Evolutionary conservation across 2,113 vertebrate species (phyloP), one percentile per base, ranked within the genome.

Genomic region (Aphelocoma coerulescens): DNA sequence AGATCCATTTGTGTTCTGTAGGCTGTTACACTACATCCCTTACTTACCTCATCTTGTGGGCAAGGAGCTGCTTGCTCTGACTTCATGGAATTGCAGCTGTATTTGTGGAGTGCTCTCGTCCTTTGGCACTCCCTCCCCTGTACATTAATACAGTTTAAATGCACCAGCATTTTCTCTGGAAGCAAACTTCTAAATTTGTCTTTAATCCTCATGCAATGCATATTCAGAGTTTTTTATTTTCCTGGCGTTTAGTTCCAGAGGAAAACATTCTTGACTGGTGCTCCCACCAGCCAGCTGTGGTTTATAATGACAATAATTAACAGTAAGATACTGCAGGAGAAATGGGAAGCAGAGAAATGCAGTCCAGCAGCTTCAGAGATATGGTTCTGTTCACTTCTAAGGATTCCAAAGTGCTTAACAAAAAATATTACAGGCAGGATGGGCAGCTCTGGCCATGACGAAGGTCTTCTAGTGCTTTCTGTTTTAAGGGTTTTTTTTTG

Each of bases 81-180:
- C 82, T 96, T 97, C 91, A 97, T 96, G 97, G 96, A 97, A 97
- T 28, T 95, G 94, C 96, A 97, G 97, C 97, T 98, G 97, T 97
- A 97, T 98, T 97, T 98, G 97, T 96, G 93, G 96, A 98, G 96
- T 94, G 96, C 90, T 97, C 91, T 96, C 0, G 89, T 94, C 88
- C 89, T 96, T 82, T 97, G 96, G 95, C 96, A 97, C 93, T 98
- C 93, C 87, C 51, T 96, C 73, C 49, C 4, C 93, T 96, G 75
- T 85, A 91, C 92, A 67, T 97, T 97, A 96, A 89, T 83, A 87
- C n/a, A 68, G 85, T 95, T 94, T 92, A 75, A 91, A 87, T 95
- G 37, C 75, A 88, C 74, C 72, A 54, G 61, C 85, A 65, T 91
- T 95, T 97, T 92, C 62, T 84, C 92, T 97, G 93, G 92, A 91